Evolutionary conservation across 2,797 vertebrate species (phyloP).

Genomic region (Rallus crepitans): DNA sequence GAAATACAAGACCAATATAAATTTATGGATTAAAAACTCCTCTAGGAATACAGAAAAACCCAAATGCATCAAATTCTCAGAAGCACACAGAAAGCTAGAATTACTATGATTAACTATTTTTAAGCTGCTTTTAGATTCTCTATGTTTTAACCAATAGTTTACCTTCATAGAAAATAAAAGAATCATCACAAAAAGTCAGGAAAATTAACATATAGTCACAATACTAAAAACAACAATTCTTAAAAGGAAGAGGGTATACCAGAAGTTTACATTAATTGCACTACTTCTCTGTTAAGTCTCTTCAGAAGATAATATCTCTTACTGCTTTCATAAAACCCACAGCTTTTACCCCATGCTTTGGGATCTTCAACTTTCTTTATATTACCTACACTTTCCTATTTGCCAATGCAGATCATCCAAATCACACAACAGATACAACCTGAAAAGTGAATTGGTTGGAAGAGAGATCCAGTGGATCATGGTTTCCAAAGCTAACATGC

Average conservation of each 20-base stretch:
- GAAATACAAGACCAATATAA: background rate
- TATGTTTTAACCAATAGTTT: constrained; percentile 89
- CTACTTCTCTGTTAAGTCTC: background rate
- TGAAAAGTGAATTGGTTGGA: background rate
- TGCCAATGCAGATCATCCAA: background rate
- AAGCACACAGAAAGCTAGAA: constrained; percentile 80
- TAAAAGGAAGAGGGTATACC: background rate
- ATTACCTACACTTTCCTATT: background rate
- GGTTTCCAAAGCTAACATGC: background rate
- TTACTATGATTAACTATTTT: constrained; percentile 90
- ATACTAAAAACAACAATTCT: background rate
- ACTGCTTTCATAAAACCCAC: background rate
- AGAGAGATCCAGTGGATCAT: background rate
- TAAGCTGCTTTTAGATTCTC: constrained; percentile 83
- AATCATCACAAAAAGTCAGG: background rate
- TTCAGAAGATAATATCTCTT: background rate
- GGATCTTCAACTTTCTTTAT: background rate
- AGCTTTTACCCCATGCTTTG: background rate
- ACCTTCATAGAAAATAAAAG: constrained; percentile 71
- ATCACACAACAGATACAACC: background rate
- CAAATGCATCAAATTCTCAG: constrained; percentile 87
- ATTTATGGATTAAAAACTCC: constrained; percentile 75
- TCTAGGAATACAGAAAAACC: constrained; percentile 87
- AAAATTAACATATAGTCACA: background rate
- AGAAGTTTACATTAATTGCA: background rate